Evolutionary conservation across 2,797 vertebrate genomes (phyloP), one percentile per base, ranked within the genome.

Genomic region (Pangasius sanitwongsei): DNA sequence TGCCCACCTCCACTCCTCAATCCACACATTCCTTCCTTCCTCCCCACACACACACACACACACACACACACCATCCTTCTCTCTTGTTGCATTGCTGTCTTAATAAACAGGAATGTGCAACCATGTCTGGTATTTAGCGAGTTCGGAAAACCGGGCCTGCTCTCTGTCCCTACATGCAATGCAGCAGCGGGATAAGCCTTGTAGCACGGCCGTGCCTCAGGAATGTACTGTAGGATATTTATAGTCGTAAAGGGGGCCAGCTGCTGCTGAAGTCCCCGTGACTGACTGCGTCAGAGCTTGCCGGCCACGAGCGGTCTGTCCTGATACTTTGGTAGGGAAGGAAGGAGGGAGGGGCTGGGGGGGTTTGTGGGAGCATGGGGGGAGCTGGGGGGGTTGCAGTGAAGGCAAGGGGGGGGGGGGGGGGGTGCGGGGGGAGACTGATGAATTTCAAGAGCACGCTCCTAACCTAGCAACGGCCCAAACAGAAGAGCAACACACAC

Each of bases 71-170:
- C 23, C 41, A 83, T 67, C 80, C 11, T 2, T 88, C 81, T 83
- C 86, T 81, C 84, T 55, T 65, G 65, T 55, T 70, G 83, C n/a
- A 53, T 85, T 61, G 55, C 74, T 92, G 92, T 94, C 92, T 91
- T 95, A 95, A 95, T 95, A 92, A 94, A 94, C 92, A 93, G 91
- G 93, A 95, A 96, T 96, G 92, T 94, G 91, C 91, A 94, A 91
- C 92, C 93, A 94, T 93, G 94, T 86, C 92, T 93, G 94, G 95
- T 86, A 96, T 96, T 91, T 90, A 90, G 91, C 77, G 61, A 93
- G 90, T 93, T 88, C 89, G 85, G 94, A 87, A 90, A 91, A 95
- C 83, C 91, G 89, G 67, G 84, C 57, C 86, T 90, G 63, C 85
- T 87, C 83, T 89, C 89, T 48, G 86, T 89, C 91, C 90, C 88